These are phyloP conservation scores for Steinernema hermaphroditum DNA, from an alignment of 2,888 invertebrate genomes.

Conservation along the genomic window DNA sequence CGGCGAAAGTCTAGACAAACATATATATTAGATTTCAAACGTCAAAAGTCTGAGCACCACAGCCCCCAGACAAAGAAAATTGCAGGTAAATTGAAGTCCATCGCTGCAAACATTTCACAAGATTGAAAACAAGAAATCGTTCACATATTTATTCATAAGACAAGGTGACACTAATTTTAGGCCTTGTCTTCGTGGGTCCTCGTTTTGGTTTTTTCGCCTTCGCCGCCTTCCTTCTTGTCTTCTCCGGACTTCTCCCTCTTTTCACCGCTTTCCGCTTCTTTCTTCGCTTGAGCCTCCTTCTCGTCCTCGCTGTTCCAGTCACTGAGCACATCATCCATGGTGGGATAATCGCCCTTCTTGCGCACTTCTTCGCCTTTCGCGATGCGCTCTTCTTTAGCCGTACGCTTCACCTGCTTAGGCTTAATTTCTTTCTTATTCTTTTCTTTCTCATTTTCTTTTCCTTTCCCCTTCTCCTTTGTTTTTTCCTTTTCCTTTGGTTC, in stretches of 20 bases:
- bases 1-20: no score
- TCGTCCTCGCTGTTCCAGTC: slow-evolving; percentile 11
- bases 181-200: no score
- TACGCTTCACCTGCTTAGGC: background rate
- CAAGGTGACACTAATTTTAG: no score
- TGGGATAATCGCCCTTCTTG: background rate
- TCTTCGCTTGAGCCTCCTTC: background rate
- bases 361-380: background rate
- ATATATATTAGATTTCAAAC: no score
- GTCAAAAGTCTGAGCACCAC: no score
- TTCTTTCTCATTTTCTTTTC: background rate
- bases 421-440: background rate
- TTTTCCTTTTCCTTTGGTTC: background rate
- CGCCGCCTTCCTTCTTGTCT: background rate
- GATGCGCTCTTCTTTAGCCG: slow-evolving; percentile 1
- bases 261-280: background rate
- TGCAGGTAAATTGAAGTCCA: no score
- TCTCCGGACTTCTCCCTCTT: background rate
- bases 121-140: no score
- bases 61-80: no score
- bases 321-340: slow-evolving; percentile 7
- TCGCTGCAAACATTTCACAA: no score
- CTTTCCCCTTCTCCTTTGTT: background rate
- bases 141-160: no score
- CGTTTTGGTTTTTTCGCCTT: background rate